Evolutionary conservation across 2,113 vertebrate species (phyloP), one percentile per base, ranked within the genome.

Genomic region (Elephas maximus): DNA sequence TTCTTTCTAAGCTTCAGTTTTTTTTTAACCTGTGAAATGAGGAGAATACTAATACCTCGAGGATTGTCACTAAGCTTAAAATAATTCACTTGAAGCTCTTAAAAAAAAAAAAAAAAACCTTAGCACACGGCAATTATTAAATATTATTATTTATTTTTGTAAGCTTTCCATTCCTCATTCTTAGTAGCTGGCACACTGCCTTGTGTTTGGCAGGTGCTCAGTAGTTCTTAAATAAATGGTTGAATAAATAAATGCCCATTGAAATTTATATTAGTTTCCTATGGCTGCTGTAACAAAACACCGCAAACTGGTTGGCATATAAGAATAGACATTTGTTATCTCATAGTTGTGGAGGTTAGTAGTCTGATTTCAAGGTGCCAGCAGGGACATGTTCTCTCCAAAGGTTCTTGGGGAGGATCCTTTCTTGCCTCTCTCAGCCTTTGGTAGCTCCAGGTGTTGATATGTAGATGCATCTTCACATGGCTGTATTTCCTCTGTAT

Each of bases 81-180:
- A 92, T 57, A 89, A 86, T n/a, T 93, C 37, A n/a, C 37, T 45
- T 80, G 76, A 90, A 83, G 2, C 26, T 80, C 21, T 91, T 37
- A 37, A 37, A 37, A 37, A 37, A 37, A 37, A 37, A 37, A 37
- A 37, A 37, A 37, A 37, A 37, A 37, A 37, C 37, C 37, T 37
- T 84, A 92, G 28, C 23, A 79, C 9, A 77, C 28, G 62, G 15
- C 48, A 93, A 79, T 85, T 83, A 17, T 28, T 90, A 63, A 74
- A 2, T 26, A 24, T 83, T 95, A 53, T 18, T 86, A 62, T 73
- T 91, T 91, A 88, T 65, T 71, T 81, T 87, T 69, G 14, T 69
- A 79, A 67, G 17, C 53, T 96, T 97, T 85, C 8, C 5, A 77
- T 80, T 88, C 88, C 23, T 97, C 20, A 80, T 88, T 77, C 12